A percentile compares a stretch with the other conserved stretches of the same genome.
phyloP scores from a whole-genome alignment of 2,113 vertebrate species.

The Pycnonotus jocosus region DNA sequence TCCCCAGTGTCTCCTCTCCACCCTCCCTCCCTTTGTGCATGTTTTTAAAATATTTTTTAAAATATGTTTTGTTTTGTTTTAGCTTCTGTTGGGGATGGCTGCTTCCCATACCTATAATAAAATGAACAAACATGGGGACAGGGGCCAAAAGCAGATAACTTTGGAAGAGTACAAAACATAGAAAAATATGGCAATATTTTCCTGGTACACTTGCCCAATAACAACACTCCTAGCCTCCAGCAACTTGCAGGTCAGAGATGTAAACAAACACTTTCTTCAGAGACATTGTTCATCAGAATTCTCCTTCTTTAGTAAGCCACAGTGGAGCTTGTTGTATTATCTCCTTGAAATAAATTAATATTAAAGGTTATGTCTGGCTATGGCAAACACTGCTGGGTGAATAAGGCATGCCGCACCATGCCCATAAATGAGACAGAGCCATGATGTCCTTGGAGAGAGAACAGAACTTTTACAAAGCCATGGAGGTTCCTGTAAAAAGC shows the following conservation, averaged over 20 bases:
- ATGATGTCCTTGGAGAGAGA: conserved; percentile 24
- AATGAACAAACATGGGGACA: not conserved
- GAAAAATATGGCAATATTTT: not conserved
- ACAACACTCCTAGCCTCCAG: conserved; percentile 9
- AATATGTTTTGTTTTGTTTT: not conserved
- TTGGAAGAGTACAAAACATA: not conserved
- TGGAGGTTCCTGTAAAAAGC: conserved; percentile 7
- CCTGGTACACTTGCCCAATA: not conserved
- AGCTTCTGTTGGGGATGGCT: not conserved
- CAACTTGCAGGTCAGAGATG: not conserved
- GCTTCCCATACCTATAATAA: not conserved
- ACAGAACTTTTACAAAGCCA: conserved; percentile 17
- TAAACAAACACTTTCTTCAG: conserved; percentile 1
- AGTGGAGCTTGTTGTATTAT: not conserved
- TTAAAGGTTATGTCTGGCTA: conserved; percentile 16
- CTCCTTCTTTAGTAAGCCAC: not conserved
- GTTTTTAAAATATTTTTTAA: too few relatives aligned
- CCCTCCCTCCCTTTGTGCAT: not conserved
- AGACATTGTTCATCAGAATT: conserved; percentile 1
- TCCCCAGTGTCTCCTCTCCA: not conserved
- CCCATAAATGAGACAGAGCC: conserved; percentile 27
- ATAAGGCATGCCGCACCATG: conserved; percentile 41
- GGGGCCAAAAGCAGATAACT: not conserved
- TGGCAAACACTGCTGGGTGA: not conserved
- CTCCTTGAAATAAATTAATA: not conserved